A percentile compares a stretch with the other conserved stretches of the same genome.
Conservation (phyloP, 2,113 vertebrate genomes). For the Phylloscopus whistleri region DNA sequence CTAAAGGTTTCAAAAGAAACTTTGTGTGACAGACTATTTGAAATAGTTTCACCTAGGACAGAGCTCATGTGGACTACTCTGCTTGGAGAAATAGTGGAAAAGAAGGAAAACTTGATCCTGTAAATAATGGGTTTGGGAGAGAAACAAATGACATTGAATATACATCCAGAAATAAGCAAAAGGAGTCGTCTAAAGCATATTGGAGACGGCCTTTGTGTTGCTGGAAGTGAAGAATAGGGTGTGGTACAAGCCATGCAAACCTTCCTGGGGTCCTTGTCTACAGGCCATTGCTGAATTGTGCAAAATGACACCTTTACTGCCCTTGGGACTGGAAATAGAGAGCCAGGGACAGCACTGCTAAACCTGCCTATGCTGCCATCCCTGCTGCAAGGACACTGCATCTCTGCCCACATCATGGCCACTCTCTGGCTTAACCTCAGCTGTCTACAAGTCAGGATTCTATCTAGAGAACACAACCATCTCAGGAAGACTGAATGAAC, state of each 20-base stretch:
- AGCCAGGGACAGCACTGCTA: not conserved
- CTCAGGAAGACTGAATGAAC: not conserved
- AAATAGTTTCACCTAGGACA: not conserved
- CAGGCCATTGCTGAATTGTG: not conserved
- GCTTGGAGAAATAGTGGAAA: not conserved
- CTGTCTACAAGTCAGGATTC: not conserved
- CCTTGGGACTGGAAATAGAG: not conserved
- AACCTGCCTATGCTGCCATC: not conserved
- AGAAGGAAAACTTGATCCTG: not conserved
- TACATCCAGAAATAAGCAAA: not conserved
- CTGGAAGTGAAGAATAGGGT: not conserved
- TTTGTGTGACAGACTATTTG: not conserved
- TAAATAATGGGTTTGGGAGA: not conserved
- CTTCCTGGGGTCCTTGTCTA: accelerated
- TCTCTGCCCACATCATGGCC: accelerated
- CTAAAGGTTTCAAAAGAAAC: not conserved
- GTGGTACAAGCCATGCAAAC: not conserved
- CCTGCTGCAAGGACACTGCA: not conserved
- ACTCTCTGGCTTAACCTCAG: not conserved
- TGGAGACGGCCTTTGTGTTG: not conserved
- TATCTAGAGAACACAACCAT: not conserved
- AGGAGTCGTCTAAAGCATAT: not conserved
- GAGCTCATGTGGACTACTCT: not conserved
- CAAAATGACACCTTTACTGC: not conserved
- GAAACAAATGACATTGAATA: not conserved